These are phyloP conservation scores for Adelognathus sp. DNA, from an alignment of 2,888 invertebrate species.

Conservation along the genomic window DNA sequence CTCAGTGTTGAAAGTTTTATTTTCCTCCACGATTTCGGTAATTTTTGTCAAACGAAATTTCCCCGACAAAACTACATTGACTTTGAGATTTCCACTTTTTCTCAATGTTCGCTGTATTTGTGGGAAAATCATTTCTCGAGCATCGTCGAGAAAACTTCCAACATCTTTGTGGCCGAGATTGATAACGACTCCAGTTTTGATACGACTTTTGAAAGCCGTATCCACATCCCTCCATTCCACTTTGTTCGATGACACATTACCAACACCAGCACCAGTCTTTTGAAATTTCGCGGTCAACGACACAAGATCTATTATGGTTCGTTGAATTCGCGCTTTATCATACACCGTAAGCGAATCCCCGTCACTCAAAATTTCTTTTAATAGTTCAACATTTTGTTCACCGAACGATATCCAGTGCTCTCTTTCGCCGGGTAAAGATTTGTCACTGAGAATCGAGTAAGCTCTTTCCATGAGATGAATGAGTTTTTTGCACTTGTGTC, in stretches of 20 bases:
- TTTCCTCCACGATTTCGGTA: conserved; percentile 27
- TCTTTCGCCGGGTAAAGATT: background rate
- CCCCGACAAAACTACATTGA: conserved; percentile 15
- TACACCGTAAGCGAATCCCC: background rate
- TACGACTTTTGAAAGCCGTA: background rate
- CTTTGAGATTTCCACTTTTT: conserved; percentile 10
- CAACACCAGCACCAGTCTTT: background rate
- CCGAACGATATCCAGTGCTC: background rate
- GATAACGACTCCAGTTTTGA: background rate
- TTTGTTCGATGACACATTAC: background rate
- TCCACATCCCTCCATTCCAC: background rate
- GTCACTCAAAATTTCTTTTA: no score
- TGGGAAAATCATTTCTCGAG: background rate
- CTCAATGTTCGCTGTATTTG: background rate
- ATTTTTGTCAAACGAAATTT: conserved; percentile 14
- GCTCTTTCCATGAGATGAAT: background rate
- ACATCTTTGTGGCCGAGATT: conserved; percentile 28
- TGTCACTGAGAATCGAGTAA: background rate
- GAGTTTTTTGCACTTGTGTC: background rate
- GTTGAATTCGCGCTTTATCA: background rate
- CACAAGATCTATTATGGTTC: background rate
- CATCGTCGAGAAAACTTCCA: conserved; percentile 8
- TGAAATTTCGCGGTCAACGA: background rate
- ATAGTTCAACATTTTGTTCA: background rate
- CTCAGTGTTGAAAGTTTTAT: conserved; percentile 63